These are phyloP conservation scores for Sphenodon punctatus DNA, from an alignment of 2,797 vertebrate species.

Conservation along the genomic window DNA sequence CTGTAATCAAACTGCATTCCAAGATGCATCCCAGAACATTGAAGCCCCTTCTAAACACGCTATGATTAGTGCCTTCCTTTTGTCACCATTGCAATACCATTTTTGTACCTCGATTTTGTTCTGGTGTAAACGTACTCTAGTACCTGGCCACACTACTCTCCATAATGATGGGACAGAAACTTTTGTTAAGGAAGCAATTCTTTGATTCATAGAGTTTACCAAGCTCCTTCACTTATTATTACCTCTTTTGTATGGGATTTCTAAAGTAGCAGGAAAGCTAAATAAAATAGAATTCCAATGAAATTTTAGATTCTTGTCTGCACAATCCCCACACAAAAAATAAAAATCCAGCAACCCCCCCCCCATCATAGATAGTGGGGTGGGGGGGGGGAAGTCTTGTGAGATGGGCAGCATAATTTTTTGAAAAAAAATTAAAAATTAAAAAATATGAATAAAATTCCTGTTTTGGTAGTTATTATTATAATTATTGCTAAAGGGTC, in stretches of 20 bases:
- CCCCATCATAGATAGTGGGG: no score
- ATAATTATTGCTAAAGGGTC: no score
- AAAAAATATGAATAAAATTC: no score
- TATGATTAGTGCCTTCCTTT: not conserved
- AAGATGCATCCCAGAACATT: no score
- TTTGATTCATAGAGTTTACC: constrained; percentile 4
- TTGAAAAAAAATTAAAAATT: not conserved
- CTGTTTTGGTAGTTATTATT: no score
- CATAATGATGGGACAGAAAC: not conserved
- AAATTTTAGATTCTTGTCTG: not conserved
- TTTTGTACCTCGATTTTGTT: no score
- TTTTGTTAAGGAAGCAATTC: not conserved
- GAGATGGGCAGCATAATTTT: not conserved
- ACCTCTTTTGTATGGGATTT: not conserved
- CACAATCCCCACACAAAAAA: not conserved
- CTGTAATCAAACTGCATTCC: no score
- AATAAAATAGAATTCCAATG: not conserved
- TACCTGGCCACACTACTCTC: not conserved
- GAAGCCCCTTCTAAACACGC: no score
- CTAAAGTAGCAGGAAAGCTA: not conserved
- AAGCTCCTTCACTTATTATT: not conserved
- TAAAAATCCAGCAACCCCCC: not conserved
- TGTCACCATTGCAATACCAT: no score
- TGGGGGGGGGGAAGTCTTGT: no score
- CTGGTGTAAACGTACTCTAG: constrained; percentile 13